Base-by-base conservation (phyloP, 1,140 invertebrate genomes). In the Heliothis virescens region DNA sequence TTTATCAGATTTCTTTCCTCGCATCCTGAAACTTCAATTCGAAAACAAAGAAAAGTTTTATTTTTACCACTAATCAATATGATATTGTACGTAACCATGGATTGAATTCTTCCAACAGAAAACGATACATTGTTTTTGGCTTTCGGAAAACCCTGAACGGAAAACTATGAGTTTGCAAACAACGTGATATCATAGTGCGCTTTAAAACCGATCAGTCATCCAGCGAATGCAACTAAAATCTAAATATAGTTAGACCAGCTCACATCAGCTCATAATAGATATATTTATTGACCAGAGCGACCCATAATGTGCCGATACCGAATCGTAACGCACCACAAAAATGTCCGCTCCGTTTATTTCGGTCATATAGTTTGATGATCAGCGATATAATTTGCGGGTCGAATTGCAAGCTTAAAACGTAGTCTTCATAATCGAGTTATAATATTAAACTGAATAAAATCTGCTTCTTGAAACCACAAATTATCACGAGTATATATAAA, bases 181-280 rank as follows among this genome's bases (percentile, higher is more conserved):
- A 71, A 7, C 34, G 21, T 53, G 18, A 71, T 71, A 67, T 71
- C 47, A 71, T 26, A 26, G 13, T 53, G 13, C 67, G 48, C 48
- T 53, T 52, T 71, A 53, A 71, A 71, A 53, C 53, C 67, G 67
- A 71, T 71, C 67, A 71, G 4, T 71, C 67, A 71, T 71, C 21
- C 63, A 26, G 18, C n/a, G 48, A 12, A 71, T 71, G 67, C 67
- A 71, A 21, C 67, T 52, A 53, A n/a, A 21, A 50, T 71, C 47
- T 52, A 52, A 71, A 52, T 71, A 71, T 71, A 71, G 65, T 13
- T 0, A 13, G 12, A 4, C 5, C 26, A 52, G 67, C 67, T 48
- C 63, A n/a, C 21, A 71, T 71, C 67, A 53, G 67, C 48, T 71
- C 3, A 69, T 69, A 69, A 69, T 69, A 69, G 18, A 60, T 48